These are phyloP conservation scores for Silurus asotus DNA, from an alignment of 2,113 vertebrate species.

Conservation along the genomic window DNA sequence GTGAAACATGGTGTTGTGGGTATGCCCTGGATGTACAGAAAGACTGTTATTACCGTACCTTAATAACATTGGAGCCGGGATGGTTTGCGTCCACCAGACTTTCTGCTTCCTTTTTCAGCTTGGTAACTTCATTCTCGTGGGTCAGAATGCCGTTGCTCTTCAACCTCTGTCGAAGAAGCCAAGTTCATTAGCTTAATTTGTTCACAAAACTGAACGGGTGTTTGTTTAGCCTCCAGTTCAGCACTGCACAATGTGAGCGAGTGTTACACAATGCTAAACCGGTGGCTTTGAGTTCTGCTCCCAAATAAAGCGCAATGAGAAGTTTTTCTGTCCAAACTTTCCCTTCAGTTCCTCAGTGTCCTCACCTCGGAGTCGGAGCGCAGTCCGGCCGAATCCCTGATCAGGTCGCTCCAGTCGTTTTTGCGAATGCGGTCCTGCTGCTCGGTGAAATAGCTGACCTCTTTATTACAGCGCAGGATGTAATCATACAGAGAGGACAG, in stretches of 20 bases:
- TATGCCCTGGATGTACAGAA: not conserved
- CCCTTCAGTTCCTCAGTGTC: not conserved
- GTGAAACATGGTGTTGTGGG: not conserved
- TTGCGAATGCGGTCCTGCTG: constrained; percentile 83
- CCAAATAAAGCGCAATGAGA: not conserved
- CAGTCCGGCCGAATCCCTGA: constrained; percentile 72
- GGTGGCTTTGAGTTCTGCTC: not conserved
- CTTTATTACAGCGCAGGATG: constrained; percentile 87
- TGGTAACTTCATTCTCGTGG: constrained; percentile 81
- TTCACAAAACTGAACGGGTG: not conserved
- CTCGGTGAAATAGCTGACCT: constrained; percentile 80
- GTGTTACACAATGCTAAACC: not conserved
- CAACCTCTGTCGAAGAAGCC: constrained; percentile 77
- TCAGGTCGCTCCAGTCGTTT: constrained; percentile 92
- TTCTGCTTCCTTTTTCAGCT: constrained; percentile 79
- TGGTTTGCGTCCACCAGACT: constrained; percentile 78
- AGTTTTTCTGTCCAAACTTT: not conserved
- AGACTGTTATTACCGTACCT: constrained; percentile 63
- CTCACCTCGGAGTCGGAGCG: constrained; percentile 85
- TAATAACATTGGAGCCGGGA: constrained; percentile 78
- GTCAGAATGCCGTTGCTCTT: constrained; percentile 79
- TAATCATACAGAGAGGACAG: constrained; percentile 88
- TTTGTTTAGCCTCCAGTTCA: not conserved
- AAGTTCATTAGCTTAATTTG: not conserved
- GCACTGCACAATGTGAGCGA: not conserved